Evolutionary conservation across 2,113 vertebrate species (phyloP).

Genomic region (Mirounga angustirostris): DNA sequence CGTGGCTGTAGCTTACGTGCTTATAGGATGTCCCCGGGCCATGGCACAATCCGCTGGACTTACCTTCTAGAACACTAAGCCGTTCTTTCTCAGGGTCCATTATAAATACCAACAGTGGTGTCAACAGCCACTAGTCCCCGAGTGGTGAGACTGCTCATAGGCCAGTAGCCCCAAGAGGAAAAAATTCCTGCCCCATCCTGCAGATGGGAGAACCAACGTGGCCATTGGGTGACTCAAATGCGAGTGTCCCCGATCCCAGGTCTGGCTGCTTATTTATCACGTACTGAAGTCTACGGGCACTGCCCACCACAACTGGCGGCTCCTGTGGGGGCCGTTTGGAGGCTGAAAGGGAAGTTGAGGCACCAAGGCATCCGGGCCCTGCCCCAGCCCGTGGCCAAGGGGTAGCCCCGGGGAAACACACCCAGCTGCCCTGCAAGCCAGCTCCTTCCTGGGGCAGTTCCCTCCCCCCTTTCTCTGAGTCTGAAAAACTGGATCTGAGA

Average conservation of each 20-base stretch:
- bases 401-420: neutral
- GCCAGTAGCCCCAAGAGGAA: neutral
- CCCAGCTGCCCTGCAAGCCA: neutral
- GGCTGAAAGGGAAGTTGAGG: neutral
- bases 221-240: neutral
- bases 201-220: neutral
- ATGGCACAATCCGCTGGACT: rapidly evolving
- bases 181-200: too few relatives aligned
- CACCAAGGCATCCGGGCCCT: too few relatives aligned
- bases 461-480: neutral
- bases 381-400: neutral
- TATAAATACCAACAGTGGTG: too few relatives aligned
- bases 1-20: neutral
- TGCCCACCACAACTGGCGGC: too few relatives aligned
- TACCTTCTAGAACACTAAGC: neutral
- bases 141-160: rapidly evolving
- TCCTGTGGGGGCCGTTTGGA: neutral
- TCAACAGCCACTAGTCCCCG: rapidly evolving
- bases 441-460: neutral
- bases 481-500: neutral
- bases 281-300: rapidly evolving
- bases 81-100: neutral
- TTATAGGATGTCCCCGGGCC: rapidly evolving
- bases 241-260: neutral
- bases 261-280: rapidly evolving